A percentile compares a stretch with the other conserved stretches of the same genome.
Evolutionary conservation across 2,888 invertebrate genomes (phyloP).

Genomic region (Cancer borealis): DNA sequence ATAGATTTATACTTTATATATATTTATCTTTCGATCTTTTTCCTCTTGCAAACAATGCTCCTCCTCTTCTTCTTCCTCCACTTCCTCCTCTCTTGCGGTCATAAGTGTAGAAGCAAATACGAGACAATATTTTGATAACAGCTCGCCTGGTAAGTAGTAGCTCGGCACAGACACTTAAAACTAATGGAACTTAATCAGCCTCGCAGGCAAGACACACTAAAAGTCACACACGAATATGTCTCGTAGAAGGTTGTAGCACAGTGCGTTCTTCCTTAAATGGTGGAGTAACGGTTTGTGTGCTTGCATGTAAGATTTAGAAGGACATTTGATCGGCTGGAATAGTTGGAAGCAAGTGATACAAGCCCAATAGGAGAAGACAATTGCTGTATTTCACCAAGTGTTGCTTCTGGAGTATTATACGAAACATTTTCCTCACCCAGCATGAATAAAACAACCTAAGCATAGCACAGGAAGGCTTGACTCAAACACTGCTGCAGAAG

Average conservation of each 20-base stretch:
- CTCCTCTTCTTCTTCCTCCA: not conserved
- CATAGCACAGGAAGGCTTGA: not conserved
- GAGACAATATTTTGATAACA: not conserved
- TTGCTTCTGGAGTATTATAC: not conserved
- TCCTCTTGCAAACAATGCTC: not conserved
- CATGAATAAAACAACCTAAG: not conserved
- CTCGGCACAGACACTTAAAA: not conserved
- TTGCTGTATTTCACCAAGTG: not conserved
- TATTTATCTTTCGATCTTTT: not conserved
- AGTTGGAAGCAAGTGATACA: not conserved
- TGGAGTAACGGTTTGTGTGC: not conserved
- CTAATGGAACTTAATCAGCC: not conserved
- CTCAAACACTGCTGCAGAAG: not conserved
- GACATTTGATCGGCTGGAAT: not conserved
- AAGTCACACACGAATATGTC: not conserved
- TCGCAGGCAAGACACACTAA: not conserved
- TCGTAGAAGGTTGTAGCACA: not conserved
- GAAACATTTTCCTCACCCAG: not conserved
- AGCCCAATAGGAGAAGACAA: not conserved
- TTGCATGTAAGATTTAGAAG: not conserved
- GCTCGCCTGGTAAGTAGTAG: not conserved
- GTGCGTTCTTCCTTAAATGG: not conserved
- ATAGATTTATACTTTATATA: not conserved
- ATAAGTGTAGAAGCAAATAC: not conserved
- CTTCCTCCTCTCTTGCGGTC: not conserved